Evolutionary conservation across 2,888 invertebrate genomes (phyloP).

Genomic region (Panzeria rudis): DNA sequence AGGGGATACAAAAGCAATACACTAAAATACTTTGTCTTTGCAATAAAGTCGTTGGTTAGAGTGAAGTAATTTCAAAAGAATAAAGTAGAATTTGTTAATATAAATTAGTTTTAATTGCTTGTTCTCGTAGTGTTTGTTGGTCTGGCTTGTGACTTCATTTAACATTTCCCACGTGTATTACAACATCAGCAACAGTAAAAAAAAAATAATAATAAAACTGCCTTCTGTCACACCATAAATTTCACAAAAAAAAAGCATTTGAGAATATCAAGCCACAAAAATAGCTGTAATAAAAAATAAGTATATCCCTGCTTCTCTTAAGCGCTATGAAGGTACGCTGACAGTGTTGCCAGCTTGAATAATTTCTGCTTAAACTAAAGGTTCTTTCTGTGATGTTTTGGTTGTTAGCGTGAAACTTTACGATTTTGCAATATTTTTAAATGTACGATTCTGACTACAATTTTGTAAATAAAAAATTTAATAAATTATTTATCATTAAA

Average conservation of each 20-base stretch:
- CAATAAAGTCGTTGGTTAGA: neutral
- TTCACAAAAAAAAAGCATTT: conserved; percentile 40
- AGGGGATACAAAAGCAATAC: neutral
- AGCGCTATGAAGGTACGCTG: conserved; percentile 31
- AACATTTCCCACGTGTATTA: conserved; percentile 64
- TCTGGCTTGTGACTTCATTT: conserved; percentile 65
- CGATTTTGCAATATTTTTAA: too few species aligned
- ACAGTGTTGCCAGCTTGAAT: neutral
- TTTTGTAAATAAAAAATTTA: too few species aligned
- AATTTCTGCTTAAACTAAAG: neutral
- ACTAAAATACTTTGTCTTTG: neutral
- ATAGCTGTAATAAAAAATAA: conserved; percentile 58
- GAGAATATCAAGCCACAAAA: conserved; percentile 55
- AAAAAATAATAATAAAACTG: conserved; percentile 21
- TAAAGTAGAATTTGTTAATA: conserved; percentile 35
- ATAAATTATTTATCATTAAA: too few species aligned
- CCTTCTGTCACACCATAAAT: conserved; percentile 38
- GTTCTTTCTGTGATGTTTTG: too few species aligned
- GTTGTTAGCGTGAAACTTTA: too few species aligned
- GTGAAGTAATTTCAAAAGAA: conserved; percentile 14
- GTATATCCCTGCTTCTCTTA: conserved; percentile 23
- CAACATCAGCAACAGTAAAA: conserved; percentile 31
- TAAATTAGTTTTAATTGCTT: conserved; percentile 67
- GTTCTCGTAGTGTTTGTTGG: conserved; percentile 40
- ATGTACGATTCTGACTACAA: too few species aligned